Conservation (phyloP, 1,140 invertebrate genomes). For the Arctopsyche grandis region DNA sequence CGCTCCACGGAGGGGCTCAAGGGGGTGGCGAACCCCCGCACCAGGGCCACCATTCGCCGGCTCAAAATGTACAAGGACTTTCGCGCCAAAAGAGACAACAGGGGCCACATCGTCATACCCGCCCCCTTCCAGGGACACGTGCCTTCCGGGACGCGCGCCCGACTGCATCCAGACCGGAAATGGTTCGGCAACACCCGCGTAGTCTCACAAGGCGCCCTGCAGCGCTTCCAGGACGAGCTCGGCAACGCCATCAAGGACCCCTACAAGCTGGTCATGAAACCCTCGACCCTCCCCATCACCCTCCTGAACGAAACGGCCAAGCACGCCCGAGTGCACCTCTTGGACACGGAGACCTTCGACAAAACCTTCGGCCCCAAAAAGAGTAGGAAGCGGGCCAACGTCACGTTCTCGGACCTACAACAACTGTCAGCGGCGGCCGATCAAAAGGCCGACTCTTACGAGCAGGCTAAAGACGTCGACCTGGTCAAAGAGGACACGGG, state of each 20-base stretch:
- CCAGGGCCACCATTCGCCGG: slow-evolving; percentile 94
- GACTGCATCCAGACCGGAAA: slow-evolving; percentile 96
- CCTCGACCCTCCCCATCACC: slow-evolving; percentile 93
- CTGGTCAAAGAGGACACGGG: slow-evolving; percentile 85
- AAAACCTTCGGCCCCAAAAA: slow-evolving; percentile 96
- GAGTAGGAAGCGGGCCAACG: slow-evolving; percentile 88
- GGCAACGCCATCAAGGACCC: slow-evolving; percentile 95
- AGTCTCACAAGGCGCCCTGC: slow-evolving; percentile 92
- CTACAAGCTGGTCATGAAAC: slow-evolving; percentile 97
- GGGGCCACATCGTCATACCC: slow-evolving; percentile 91
- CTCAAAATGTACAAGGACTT: slow-evolving; percentile 98
- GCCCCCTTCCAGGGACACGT: slow-evolving; percentile 95
- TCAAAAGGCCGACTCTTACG: slow-evolving; percentile 79
- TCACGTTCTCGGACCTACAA: slow-evolving; percentile 78
- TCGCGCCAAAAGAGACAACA: slow-evolving; percentile 91
- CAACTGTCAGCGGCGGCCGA: slow-evolving; percentile 78
- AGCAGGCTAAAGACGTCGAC: slow-evolving; percentile 82
- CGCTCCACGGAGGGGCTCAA: slow-evolving; percentile 79
- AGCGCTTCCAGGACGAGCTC: slow-evolving; percentile 97
- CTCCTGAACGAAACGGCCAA: slow-evolving; percentile 94
- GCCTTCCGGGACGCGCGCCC: slow-evolving; percentile 88
- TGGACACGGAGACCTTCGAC: slow-evolving; percentile 95
- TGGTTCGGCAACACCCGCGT: slow-evolving; percentile 97
- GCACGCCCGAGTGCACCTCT: slow-evolving; percentile 89
- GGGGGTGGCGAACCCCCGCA: slow-evolving; percentile 85